Base-by-base conservation (phyloP, 2,113 vertebrate species). In the Sarotherodon lohbergeri region DNA sequence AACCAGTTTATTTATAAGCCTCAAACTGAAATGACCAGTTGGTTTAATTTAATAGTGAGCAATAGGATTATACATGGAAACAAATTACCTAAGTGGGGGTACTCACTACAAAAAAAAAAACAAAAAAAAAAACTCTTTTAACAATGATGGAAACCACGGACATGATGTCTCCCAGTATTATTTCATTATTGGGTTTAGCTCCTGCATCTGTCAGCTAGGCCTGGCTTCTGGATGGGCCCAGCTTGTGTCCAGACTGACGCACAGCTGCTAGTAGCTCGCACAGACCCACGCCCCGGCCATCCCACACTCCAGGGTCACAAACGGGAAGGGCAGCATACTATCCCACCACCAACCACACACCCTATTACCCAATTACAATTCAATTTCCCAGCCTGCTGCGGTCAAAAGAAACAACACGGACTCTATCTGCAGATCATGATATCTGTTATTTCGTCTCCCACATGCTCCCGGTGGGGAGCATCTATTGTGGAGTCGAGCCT, bases 31-130 rank as follows among this genome's bases (percentile, higher is more conserved):
- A 96, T 95, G 96, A 96, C 95, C 96, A 96, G 94, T 97, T 96
- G 96, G 93, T 96, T 96, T 96, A 96, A 96, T 96, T 96, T 95
- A 96, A 96, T 96, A 95, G 94, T 93, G 90, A 92, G 91, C 96
- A 97, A 97, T 96, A 96, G 95, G 96, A 97, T 97, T 96, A 96
- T 93, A 95, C 95, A 94, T 94, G 93, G 94, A 96, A 96, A 95
- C 95, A 96, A 96, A 97, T 97, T 96, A 97, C 96, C 96, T 96
- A 96, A 97, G 96, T 97, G 96, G 95, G 94, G 93, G 93, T 95
- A 94, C 93, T 94, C 91, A 50, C 94, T 90, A 94, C 94, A 93
- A 84, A 94, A 50, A 48, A 17, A 43, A 36, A 1, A 1, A 0
- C 0, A 61, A 1, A 0, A 1, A 61, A 10, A 36, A 4, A 29